These are phyloP conservation scores for Manacus vitellinus DNA, from an alignment of 2,113 vertebrate genomes.

Conservation along the genomic window DNA sequence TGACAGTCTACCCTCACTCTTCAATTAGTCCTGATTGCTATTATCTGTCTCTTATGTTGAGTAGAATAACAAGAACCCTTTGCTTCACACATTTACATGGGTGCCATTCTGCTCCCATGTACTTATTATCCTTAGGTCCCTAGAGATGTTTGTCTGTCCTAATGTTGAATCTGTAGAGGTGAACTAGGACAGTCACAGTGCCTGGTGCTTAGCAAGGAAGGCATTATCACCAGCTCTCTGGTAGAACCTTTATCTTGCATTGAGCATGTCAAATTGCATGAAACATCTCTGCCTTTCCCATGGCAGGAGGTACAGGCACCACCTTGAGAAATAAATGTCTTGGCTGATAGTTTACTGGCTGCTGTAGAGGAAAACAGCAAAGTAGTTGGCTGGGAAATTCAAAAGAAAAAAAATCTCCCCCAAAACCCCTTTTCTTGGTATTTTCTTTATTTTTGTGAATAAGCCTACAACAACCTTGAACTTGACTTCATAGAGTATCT, in stretches of 20 bases:
- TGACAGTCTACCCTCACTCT: not conserved
- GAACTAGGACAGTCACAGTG: not conserved
- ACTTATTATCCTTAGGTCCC: not conserved
- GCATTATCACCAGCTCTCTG: not conserved
- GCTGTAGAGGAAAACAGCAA: not conserved
- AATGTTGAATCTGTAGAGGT: not conserved
- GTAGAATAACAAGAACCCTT: not conserved
- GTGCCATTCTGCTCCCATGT: not conserved
- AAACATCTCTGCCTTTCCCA: not conserved
- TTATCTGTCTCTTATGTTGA: not conserved
- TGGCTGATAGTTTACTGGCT: not conserved
- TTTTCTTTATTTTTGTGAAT: not conserved
- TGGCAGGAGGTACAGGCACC: not conserved
- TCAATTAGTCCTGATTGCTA: conserved; percentile 25
- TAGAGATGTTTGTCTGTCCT: not conserved
- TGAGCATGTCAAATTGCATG: not conserved
- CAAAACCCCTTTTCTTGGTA: accelerated
- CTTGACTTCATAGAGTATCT: not conserved
- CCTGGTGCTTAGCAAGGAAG: not conserved
- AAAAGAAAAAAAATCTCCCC: not conserved
- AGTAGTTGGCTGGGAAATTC: not conserved
- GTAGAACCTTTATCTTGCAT: not conserved
- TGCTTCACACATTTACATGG: not conserved
- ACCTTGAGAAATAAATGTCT: not conserved
- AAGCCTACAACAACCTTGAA: not conserved